Evolutionary conservation across 2,888 invertebrate species (phyloP).

Genomic region (Ophion costatus): DNA sequence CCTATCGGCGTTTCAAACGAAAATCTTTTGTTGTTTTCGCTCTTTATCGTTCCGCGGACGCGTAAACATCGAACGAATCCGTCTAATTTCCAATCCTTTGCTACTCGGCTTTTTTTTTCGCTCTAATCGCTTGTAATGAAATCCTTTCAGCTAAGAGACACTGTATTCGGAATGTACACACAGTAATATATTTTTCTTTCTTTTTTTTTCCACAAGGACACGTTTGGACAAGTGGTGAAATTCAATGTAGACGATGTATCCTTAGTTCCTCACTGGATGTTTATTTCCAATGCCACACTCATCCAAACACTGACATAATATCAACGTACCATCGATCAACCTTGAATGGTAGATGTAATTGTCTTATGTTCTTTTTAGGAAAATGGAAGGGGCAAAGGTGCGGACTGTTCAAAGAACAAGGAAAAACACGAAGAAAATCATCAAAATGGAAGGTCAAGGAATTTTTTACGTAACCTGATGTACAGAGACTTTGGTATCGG

Average conservation of each 20-base stretch:
- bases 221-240: too few species aligned
- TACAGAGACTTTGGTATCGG: slow-evolving; percentile 78
- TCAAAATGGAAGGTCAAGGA: slow-evolving; percentile 71
- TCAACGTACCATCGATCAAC: too few species aligned
- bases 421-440: slow-evolving; percentile 70
- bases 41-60: background rate
- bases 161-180: too few species aligned
- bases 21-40: background rate
- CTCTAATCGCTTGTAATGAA: background rate
- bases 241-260: too few species aligned
- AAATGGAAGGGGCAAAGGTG: slow-evolving; percentile 47
- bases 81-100: background rate
- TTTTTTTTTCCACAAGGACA: too few species aligned
- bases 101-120: background rate
- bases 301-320: too few species aligned
- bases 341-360: background rate
- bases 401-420: slow-evolving; percentile 27
- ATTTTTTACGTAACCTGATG: slow-evolving; percentile 78
- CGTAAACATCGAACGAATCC: background rate
- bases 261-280: too few species aligned
- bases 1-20: background rate
- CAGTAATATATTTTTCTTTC: too few species aligned
- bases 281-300: too few species aligned
- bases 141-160: too few species aligned
- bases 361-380: slow-evolving; percentile 36